A percentile compares a stretch with the other conserved stretches of the same genome.
Conservation (phyloP, 2,113 vertebrate species). For the Catharus fuscescens region DNA sequence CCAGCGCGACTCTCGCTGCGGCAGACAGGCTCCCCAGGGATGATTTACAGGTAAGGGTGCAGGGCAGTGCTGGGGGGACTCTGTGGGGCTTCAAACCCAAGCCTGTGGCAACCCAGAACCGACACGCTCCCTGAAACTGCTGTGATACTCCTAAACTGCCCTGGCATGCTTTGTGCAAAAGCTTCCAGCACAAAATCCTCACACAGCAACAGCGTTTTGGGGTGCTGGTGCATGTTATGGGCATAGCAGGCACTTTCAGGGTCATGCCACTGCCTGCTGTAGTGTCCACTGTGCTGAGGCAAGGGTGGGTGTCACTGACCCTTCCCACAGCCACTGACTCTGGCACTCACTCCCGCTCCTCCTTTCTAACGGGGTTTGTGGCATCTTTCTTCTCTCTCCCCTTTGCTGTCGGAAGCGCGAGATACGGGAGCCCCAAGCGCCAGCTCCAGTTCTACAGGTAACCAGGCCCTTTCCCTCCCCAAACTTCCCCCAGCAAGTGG, state of each 20-base stretch:
- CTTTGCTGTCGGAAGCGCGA: slow-evolving; percentile 88
- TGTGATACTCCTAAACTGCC: background rate
- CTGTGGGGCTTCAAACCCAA: background rate
- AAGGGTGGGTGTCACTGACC: background rate
- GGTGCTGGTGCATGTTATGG: fast-evolving
- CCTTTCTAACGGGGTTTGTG: slow-evolving; percentile 55
- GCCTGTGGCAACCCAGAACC: background rate
- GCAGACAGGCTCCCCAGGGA: slow-evolving; percentile 96
- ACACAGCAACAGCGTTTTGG: fast-evolving
- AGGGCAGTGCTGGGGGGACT: too few relatives aligned
- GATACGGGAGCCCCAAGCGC: slow-evolving; percentile 98
- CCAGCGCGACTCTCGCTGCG: slow-evolving; percentile 95
- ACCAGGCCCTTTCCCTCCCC: slow-evolving; percentile 32
- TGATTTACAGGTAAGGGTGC: slow-evolving; percentile 93
- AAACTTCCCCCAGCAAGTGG: background rate
- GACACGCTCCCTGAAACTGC: background rate
- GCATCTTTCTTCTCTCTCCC: slow-evolving; percentile 73
- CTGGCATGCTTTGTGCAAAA: fast-evolving
- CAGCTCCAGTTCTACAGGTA: slow-evolving; percentile 99
- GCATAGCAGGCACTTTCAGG: background rate
- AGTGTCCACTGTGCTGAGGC: background rate
- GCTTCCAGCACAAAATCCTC: background rate
- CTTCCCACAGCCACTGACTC: fast-evolving
- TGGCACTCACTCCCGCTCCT: background rate
- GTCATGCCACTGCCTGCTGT: fast-evolving